Evolutionary conservation across 2,113 vertebrate species (phyloP), one percentile per base, ranked within the genome.

Genomic region (Canis aureus): DNA sequence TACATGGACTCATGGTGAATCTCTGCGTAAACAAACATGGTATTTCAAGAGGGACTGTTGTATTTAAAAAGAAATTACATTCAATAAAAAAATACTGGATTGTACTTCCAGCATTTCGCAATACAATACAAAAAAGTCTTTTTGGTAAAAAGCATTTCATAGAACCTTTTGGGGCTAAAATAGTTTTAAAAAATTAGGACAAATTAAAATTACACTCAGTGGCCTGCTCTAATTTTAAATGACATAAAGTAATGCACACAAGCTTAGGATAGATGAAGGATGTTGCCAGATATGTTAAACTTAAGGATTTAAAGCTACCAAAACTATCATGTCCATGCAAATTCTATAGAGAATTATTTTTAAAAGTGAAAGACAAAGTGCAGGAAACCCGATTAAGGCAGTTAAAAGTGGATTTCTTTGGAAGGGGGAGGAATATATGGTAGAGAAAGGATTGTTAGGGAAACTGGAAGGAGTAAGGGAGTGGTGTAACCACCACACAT

Each of bases 161-260:
- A 95, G 62, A 97, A 38, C 1, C 59, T 92, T 92, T 83, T 85
- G 78, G 38, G 27, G n/a, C 51, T 93, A 67, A 95, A 95, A 69
- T 38, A 19, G n/a, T 89, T 92, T 96, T 96, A 53, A 60, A 79
- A 92, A 97, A 94, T 84, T 32, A 97, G 83, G 83, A 95, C 73
- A 95, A 92, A 97, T 96, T 84, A 94, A 96, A 97, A 89, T 95
- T 90, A 82, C 2, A 89, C 3, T 82, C 69, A 91, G 32, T 79
- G 57, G 57, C 51, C 64, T 87, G 53, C 17, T 94, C 89, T 92
- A 83, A 78, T 95, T 97, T 81, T 92, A 97, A 95, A 78, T 57
- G 51, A 79, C 35, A 85, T 38, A 11, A 97, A 94, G 67, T 59
- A 62, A 91, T 6, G 3, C n/a, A 22, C n/a, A 85, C 71, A 95